phyloP scores from a whole-genome alignment of 2,113 vertebrate genomes.

The Sylvilagus bachmani region DNA sequence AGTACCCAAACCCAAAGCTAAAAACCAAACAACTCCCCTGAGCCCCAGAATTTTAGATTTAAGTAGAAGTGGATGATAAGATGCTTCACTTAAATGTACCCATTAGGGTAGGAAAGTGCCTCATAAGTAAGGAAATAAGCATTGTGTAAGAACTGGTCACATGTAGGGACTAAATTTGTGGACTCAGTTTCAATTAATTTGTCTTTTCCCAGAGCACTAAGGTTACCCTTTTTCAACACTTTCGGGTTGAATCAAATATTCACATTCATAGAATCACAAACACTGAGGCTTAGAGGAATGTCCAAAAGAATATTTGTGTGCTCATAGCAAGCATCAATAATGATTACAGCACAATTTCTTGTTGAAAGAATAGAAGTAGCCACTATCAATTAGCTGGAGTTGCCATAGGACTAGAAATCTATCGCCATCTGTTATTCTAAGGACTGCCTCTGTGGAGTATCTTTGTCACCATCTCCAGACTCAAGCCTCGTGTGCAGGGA shows the following conservation, averaged over 20 bases:
- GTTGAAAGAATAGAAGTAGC: neutral
- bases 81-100: neutral
- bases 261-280: neutral
- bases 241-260: neutral
- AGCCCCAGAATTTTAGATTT: neutral
- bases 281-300: neutral
- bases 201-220: neutral
- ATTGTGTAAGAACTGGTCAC: neutral
- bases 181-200: conserved; percentile 49
- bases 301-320: neutral
- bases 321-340: neutral
- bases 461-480: neutral
- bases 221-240: neutral
- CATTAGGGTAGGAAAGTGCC: neutral
- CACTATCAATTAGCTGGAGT: neutral
- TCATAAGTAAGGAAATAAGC: neutral
- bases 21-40: neutral
- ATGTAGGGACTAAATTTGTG: neutral
- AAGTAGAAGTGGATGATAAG: conserved; percentile 18
- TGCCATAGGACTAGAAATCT: neutral
- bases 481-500: neutral
- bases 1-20: neutral
- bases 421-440: neutral
- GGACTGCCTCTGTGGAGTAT: neutral
- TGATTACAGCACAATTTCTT: neutral